phyloP scores from a whole-genome alignment of 2,797 vertebrate genomes.

The Labeo calbasu region DNA sequence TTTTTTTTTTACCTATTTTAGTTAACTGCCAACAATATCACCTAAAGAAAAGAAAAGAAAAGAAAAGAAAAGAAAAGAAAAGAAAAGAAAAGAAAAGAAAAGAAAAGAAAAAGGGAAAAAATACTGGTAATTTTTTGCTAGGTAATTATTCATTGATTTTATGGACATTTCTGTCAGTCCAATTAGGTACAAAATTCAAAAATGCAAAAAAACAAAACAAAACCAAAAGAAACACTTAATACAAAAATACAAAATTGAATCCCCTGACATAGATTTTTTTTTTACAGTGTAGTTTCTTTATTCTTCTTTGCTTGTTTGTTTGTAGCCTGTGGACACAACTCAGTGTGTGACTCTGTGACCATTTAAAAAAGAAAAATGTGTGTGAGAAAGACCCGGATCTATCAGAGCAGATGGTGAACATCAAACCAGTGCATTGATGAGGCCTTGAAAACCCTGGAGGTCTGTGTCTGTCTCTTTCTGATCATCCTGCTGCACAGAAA shows the following conservation, averaged over 20 bases:
- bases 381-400: neutral
- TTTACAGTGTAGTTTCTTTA: neutral
- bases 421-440: slow-evolving; percentile 67
- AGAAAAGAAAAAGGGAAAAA: no score
- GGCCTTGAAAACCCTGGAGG: neutral
- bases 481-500: neutral
- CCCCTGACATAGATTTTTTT: neutral
- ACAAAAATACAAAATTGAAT: neutral
- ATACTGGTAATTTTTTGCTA: no score
- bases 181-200: no score
- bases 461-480: neutral
- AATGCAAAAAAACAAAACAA: no score
- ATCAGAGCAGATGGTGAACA: slow-evolving; percentile 70
- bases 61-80: no score
- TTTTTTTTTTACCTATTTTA: no score
- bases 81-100: no score
- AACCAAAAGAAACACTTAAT: no score
- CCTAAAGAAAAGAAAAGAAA: no score
- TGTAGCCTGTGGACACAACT: neutral
- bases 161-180: no score
- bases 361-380: neutral
- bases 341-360: neutral
- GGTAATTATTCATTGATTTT: no score
- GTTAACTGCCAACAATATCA: no score
- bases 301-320: neutral